These are phyloP conservation scores for Drosophila cognata DNA, from an alignment of 2,888 invertebrate species.

Conservation along the genomic window DNA sequence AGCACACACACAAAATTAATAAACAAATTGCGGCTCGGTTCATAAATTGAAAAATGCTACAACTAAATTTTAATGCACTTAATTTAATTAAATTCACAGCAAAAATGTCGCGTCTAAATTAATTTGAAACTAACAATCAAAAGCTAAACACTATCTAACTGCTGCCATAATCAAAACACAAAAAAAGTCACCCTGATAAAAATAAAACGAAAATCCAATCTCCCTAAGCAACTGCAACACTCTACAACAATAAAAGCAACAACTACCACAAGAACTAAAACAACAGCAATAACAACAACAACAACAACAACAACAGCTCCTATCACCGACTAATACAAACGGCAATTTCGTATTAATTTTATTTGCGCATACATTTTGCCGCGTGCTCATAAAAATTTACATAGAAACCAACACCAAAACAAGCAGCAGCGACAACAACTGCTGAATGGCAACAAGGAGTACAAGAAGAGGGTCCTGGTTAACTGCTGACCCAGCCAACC, in stretches of 20 bases:
- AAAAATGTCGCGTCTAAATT: conserved; percentile 43
- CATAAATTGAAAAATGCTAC: background rate
- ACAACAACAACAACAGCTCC: conserved; percentile 41
- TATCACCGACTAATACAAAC: conserved; percentile 53
- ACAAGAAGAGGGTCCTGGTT: conserved; percentile 58
- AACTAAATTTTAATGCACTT: background rate
- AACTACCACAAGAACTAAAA: conserved; percentile 34
- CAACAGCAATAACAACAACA: conserved; percentile 27
- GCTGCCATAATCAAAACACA: conserved; percentile 41
- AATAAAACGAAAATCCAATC: conserved; percentile 22
- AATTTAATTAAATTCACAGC: conserved; percentile 23
- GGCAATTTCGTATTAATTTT: conserved; percentile 75
- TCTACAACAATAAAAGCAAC: conserved; percentile 46
- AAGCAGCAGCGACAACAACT: conserved; percentile 37
- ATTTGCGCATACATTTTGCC: conserved; percentile 70
- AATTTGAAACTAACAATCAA: conserved; percentile 49
- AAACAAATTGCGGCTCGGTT: background rate
- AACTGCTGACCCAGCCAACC: conserved; percentile 76
- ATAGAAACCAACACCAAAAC: conserved; percentile 70
- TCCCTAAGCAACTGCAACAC: conserved; percentile 48
- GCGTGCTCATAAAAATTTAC: conserved; percentile 75
- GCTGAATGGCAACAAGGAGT: conserved; percentile 52
- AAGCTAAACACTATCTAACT: conserved; percentile 38
- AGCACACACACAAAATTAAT: background rate
- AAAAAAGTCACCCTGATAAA: conserved; percentile 2